phyloP scores from a whole-genome alignment of 2,797 vertebrate species.

The Danionella dracula region DNA sequence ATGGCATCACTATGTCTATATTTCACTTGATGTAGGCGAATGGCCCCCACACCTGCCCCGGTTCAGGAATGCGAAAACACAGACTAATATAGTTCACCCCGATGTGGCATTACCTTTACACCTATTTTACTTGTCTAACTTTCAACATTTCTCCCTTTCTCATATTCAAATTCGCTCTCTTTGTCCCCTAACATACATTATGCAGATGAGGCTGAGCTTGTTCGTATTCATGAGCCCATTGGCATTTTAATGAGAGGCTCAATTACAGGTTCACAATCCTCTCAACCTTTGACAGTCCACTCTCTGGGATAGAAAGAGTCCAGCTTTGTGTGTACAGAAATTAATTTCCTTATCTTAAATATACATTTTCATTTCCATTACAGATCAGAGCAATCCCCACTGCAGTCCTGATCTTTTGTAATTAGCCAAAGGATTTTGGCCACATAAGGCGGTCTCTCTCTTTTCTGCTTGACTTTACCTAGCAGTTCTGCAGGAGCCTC shows the following conservation, averaged over 20 bases:
- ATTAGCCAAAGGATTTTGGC: conserved; percentile 28
- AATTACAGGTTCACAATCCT: conserved; percentile 9
- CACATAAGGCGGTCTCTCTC: neutral
- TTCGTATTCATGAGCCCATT: conserved; percentile 21
- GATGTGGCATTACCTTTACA: too few species aligned
- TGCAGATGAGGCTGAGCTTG: neutral
- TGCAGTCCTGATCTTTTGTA: conserved; percentile 2
- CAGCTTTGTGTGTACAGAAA: neutral
- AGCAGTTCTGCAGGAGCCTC: conserved; percentile 1
- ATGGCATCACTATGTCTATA: too few species aligned
- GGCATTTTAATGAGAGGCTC: conserved; percentile 12
- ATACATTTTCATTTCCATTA: neutral
- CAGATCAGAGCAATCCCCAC: neutral
- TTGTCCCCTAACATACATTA: neutral
- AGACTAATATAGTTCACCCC: too few species aligned
- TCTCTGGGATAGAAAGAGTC: neutral
- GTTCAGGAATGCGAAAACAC: too few species aligned
- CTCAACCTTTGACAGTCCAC: neutral
- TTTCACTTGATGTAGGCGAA: too few species aligned
- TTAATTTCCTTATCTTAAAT: conserved; percentile 1
- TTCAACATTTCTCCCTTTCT: too few species aligned
- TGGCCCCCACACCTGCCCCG: too few species aligned
- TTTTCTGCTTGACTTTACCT: neutral
- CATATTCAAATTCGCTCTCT: neutral
- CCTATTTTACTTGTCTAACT: too few species aligned